Percentiles rank a stretch among this genome's conserved stretches.
phyloP scores from a whole-genome alignment of 2,797 vertebrate species.

The Helarctos malayanus region DNA sequence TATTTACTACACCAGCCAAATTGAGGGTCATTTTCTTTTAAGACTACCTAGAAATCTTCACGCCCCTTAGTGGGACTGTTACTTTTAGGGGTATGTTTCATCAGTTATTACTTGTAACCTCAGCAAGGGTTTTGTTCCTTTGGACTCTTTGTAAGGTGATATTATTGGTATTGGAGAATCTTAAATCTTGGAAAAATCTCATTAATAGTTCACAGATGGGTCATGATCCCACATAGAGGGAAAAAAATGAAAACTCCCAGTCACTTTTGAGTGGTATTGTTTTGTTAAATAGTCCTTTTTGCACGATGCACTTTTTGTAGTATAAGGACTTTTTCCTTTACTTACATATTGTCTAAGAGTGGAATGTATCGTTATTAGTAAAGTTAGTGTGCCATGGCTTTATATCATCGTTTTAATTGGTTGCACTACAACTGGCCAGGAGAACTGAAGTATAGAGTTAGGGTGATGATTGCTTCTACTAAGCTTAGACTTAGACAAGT shows the following conservation, averaged over 20 bases:
- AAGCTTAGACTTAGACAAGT: neutral
- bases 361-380: neutral
- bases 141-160: neutral
- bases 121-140: neutral
- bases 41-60: neutral
- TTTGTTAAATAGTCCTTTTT: neutral
- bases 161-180: neutral
- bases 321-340: neutral
- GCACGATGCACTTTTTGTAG: neutral
- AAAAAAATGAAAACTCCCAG: neutral
- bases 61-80: neutral
- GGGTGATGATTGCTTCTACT: neutral
- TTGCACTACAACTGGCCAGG: neutral
- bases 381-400: neutral
- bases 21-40: neutral
- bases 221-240: too few species aligned
- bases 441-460: neutral
- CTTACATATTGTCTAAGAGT: neutral
- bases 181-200: neutral
- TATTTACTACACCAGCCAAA: neutral
- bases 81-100: neutral
- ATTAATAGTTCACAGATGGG: neutral
- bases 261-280: neutral
- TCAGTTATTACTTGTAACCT: neutral
- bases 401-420: neutral